These are phyloP conservation scores for Gymnocypris eckloni DNA, from an alignment of 2,797 vertebrate species.

Conservation along the genomic window DNA sequence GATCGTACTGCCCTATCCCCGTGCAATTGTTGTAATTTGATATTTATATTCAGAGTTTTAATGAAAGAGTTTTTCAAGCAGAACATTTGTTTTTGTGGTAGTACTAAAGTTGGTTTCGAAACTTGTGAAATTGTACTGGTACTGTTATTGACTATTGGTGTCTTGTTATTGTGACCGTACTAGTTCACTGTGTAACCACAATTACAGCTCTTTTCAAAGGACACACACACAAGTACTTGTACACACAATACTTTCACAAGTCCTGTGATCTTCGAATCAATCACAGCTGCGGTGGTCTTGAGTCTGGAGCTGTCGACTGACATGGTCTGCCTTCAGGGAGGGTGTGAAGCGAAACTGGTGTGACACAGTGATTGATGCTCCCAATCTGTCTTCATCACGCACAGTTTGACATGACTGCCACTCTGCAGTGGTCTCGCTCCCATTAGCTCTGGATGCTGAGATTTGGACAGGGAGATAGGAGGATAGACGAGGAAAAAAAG, in stretches of 20 bases:
- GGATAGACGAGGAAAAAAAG: background rate
- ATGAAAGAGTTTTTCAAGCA: background rate
- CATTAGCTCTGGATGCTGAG: constrained; percentile 43
- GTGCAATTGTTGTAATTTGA: background rate
- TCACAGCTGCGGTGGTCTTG: background rate
- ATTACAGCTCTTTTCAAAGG: constrained; percentile 6
- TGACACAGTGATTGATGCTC: constrained; percentile 63
- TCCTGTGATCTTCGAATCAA: constrained; percentile 29
- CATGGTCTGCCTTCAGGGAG: constrained; percentile 44
- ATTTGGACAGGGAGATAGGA: constrained; percentile 38
- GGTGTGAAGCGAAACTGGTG: constrained; percentile 44
- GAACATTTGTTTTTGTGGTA: background rate
- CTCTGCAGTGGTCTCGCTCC: constrained; percentile 52
- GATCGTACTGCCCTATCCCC: background rate
- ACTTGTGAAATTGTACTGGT: background rate
- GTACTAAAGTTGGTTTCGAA: background rate
- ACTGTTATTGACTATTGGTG: background rate
- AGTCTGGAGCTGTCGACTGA: constrained; percentile 37
- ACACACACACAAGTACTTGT: constrained; percentile 23
- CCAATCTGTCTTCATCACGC: constrained; percentile 62
- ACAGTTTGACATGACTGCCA: constrained; percentile 55
- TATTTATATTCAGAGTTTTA: background rate
- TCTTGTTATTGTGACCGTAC: background rate
- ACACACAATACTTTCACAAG: constrained; percentile 15
- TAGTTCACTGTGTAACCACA: background rate